These are phyloP conservation scores for Myrmophylax atrothorax DNA, from an alignment of 2,113 vertebrate genomes.

Conservation along the genomic window DNA sequence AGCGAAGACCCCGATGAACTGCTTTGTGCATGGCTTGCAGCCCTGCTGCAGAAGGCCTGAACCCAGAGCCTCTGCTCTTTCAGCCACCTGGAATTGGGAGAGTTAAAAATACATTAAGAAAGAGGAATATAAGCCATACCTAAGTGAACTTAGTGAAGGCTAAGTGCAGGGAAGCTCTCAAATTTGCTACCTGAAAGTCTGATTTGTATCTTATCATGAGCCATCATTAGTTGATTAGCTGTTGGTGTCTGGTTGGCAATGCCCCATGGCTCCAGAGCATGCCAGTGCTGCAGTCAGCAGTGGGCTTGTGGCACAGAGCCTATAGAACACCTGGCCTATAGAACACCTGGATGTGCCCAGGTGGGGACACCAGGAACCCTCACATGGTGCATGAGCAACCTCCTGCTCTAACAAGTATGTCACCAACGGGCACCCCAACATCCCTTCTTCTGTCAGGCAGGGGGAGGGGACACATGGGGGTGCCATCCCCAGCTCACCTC, in stretches of 20 bases:
- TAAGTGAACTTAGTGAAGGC: neutral
- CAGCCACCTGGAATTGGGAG: conserved; percentile 79
- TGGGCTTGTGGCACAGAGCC: accelerated
- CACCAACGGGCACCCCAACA: accelerated
- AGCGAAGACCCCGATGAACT: conserved; percentile 97
- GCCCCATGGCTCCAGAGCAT: neutral
- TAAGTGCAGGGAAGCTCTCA: neutral
- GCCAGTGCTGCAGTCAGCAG: neutral
- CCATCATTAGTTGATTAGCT: neutral
- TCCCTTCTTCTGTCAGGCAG: neutral
- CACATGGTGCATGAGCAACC: accelerated
- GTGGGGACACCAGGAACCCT: neutral
- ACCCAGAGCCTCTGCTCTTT: conserved; percentile 90
- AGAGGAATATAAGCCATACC: neutral
- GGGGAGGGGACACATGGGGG: neutral
- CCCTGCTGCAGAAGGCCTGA: conserved; percentile 92
- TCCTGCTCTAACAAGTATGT: accelerated
- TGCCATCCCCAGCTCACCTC: conserved; percentile 81
- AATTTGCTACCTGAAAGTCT: neutral
- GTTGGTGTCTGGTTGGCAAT: accelerated
- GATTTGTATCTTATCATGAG: neutral
- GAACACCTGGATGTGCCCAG: accelerated
- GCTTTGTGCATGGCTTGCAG: conserved; percentile 83
- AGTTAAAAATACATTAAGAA: neutral
- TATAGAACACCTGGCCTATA: too few relatives aligned